A percentile compares a stretch with the other conserved stretches of the same genome.
Conservation (phyloP, 30 jellyfish, hydroid and myxozoan genomes). For the Catostylus mosaicus region DNA sequence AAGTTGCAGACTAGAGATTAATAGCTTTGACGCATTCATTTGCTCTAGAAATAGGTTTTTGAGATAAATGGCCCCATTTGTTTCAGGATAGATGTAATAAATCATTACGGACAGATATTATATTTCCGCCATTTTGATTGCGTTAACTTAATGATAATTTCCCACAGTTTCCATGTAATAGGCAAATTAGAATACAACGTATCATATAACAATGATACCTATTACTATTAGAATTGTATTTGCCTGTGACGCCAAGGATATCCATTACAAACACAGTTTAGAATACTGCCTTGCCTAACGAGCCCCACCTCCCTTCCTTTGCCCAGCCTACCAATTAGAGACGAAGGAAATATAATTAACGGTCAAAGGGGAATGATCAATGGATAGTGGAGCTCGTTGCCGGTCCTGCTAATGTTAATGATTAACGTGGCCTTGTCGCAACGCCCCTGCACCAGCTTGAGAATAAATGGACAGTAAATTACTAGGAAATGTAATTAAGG, state of each 20-base stretch:
- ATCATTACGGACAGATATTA: background rate
- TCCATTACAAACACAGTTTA: background rate
- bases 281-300: background rate
- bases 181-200: background rate
- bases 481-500: constrained; percentile 24
- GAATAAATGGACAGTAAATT: background rate
- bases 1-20: too few relatives aligned
- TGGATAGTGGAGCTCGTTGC: background rate
- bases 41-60: too few relatives aligned
- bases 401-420: background rate
- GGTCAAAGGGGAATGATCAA: background rate
- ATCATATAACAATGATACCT: background rate
- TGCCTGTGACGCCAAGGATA: background rate
- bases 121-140: constrained; percentile 2
- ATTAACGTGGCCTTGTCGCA: background rate
- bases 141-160: background rate
- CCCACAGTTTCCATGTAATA: background rate
- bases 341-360: background rate
- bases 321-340: constrained; percentile 4
- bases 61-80: background rate
- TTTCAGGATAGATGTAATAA: background rate
- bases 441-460: background rate
- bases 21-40: too few relatives aligned
- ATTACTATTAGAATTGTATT: background rate
- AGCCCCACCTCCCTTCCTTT: constrained; percentile 15